Percentiles rank a stretch among this genome's conserved stretches.
Evolutionary conservation across 2,888 invertebrate species (phyloP).

Genomic region (Morpho helenor): DNA sequence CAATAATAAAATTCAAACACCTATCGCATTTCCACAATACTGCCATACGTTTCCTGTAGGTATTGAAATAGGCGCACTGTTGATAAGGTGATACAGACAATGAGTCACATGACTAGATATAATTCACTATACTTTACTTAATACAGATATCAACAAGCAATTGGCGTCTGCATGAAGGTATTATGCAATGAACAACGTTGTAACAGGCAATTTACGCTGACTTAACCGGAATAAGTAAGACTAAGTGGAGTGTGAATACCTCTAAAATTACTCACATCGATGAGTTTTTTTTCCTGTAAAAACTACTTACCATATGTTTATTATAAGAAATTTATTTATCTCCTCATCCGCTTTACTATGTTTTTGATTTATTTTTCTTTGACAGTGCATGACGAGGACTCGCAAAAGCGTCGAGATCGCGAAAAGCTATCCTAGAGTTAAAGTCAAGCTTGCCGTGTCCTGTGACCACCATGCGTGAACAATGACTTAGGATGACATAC

Average conservation of each 20-base stretch:
- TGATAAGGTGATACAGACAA: neutral
- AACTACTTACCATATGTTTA: neutral
- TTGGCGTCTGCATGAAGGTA: conserved; percentile 1
- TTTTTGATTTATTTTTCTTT: too few relatives aligned
- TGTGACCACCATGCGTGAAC: too few relatives aligned
- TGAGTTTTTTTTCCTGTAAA: too few relatives aligned
- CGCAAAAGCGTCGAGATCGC: too few relatives aligned
- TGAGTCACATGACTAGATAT: neutral
- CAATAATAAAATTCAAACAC: too few relatives aligned
- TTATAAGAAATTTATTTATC: neutral
- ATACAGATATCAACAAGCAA: conserved; percentile 9
- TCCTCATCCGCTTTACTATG: neutral
- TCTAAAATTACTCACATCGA: conserved; percentile 7
- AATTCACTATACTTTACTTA: neutral
- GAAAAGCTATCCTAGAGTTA: too few relatives aligned
- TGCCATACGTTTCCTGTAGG: too few relatives aligned
- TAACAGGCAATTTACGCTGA: conserved; percentile 50
- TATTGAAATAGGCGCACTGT: too few relatives aligned
- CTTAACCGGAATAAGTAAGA: conserved; percentile 23
- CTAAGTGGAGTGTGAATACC: conserved; percentile 13
- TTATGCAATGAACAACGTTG: conserved; percentile 47
- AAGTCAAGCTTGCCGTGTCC: too few relatives aligned
- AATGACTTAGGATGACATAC: too few relatives aligned
- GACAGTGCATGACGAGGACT: too few relatives aligned
- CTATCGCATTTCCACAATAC: too few relatives aligned